Conservation (phyloP, 2,113 vertebrate species). For the Fulica atra region DNA sequence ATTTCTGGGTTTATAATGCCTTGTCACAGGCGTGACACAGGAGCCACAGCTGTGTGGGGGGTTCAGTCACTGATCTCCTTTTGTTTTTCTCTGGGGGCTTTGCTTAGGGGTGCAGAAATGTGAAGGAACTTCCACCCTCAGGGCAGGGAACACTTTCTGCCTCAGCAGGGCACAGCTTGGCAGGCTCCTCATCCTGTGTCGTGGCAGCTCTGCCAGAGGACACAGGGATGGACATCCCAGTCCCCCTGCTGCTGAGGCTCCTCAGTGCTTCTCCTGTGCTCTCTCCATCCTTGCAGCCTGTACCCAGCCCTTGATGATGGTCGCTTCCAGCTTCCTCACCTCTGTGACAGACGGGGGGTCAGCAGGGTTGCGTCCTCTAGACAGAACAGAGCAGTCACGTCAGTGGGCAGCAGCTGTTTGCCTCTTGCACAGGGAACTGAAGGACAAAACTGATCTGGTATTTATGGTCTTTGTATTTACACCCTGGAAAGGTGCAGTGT, state of each 20-base stretch:
- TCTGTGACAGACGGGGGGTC: slow-evolving; percentile 80
- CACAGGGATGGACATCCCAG: not conserved
- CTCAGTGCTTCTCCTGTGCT: rapidly evolving
- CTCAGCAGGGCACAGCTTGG: not conserved
- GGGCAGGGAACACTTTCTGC: not conserved
- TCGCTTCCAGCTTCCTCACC: slow-evolving; percentile 79
- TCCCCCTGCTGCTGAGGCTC: rapidly evolving
- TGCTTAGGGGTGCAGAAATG: not conserved
- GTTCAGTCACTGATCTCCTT: not conserved
- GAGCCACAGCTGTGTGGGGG: not conserved
- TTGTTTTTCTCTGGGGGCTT: not conserved
- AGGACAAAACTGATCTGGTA: not conserved
- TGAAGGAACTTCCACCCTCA: not conserved
- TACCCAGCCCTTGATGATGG: slow-evolving; percentile 84
- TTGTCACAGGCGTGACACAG: not conserved
- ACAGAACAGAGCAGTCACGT: not conserved
- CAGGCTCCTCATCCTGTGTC: not conserved
- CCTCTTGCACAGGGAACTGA: not conserved
- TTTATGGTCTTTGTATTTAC: not conserved
- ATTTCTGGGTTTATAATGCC: not conserved
- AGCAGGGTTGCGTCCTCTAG: slow-evolving; percentile 78
- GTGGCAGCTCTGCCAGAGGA: rapidly evolving
- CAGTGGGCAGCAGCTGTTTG: not conserved
- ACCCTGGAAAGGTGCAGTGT: not conserved
- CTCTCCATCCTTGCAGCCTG: not conserved